Evolutionary conservation across 2,888 invertebrate species (phyloP), one percentile per base, ranked within the genome.

Genomic region (Pachliopta kotzebuea): DNA sequence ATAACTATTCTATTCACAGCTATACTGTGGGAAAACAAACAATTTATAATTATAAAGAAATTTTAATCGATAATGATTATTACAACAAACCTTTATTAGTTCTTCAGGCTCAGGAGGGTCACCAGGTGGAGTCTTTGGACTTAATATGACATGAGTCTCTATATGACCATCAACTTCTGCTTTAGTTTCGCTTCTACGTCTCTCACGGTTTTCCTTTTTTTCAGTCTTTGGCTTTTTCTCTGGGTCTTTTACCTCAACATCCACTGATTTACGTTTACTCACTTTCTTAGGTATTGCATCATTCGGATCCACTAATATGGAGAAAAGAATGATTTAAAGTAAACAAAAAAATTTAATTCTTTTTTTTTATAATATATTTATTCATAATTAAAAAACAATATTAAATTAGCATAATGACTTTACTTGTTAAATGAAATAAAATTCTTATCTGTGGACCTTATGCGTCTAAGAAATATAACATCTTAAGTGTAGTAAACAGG

Each of bases 101-200:
- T 98, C 98, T 78, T 98, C 98, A 0, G 98, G 96, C 87, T 98
- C 97, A 1, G 98, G 97, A 0, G 97, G 96, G 79, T 98, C 97
- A 2, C 96, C 96, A 0, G 94, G 94, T 0, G 96, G 96, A 9
- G 95, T 94, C 75, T 94, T 94, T 0, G 97, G 97, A 77, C 97
- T 96, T 62, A 96, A 89, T 23, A 95, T 96, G 4, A 94, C 94
- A 75, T 96, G 95, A 0, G 95, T 94, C 77, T 96, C 96, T 68
- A 96, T 94, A 70, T 94, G 95, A 23, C 96, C 96, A 75, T 96
- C 95, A 8, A 92, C 90, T 75, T 93, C 93, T 69, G 93, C 80
- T 70, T 85, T 89, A n/a, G 90, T 86, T 75, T 92, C 90, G 67
- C 91, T 91, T 45, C 80, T 82, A 1, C 85, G 80, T 55, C 88